Evolutionary conservation across 2,888 invertebrate species (phyloP).

Genomic region (Baronia brevicornis): DNA sequence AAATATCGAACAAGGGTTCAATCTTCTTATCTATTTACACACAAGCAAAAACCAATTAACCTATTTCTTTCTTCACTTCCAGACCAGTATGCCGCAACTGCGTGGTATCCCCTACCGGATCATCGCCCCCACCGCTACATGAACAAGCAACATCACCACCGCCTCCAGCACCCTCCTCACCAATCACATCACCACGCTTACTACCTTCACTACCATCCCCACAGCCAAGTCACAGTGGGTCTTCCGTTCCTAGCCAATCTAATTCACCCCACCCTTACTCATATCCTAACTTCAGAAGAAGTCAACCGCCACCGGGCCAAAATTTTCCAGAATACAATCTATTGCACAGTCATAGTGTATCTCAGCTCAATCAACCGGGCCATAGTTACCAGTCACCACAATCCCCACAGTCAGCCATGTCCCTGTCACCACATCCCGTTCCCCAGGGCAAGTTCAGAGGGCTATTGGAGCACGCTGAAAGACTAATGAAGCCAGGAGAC

Average conservation of each 20-base stretch:
- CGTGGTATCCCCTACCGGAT: slow-evolving; percentile 76
- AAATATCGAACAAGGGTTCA: no score
- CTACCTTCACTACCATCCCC: slow-evolving; percentile 54
- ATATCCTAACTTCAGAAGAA: slow-evolving; percentile 53
- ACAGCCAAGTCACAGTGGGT: slow-evolving; percentile 57
- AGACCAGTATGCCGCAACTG: slow-evolving; percentile 90
- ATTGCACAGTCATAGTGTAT: slow-evolving; percentile 48
- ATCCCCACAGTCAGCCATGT: slow-evolving; percentile 64
- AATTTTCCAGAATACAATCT: slow-evolving; percentile 45
- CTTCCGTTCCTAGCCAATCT: slow-evolving; percentile 53
- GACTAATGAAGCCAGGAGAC: slow-evolving; percentile 79
- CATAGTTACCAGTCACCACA: slow-evolving; percentile 55
- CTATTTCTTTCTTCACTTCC: slow-evolving; percentile 34
- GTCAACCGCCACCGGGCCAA: slow-evolving; percentile 37
- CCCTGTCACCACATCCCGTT: slow-evolving; percentile 61
- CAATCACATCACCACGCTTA: slow-evolving; percentile 46
- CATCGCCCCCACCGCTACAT: slow-evolving; percentile 59
- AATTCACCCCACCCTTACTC: slow-evolving; percentile 62
- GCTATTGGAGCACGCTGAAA: slow-evolving; percentile 68
- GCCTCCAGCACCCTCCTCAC: slow-evolving; percentile 54
- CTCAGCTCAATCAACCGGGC: slow-evolving; percentile 44
- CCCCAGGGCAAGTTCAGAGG: slow-evolving; percentile 62
- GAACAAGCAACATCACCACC: slow-evolving; percentile 54
- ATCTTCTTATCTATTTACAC: no score
- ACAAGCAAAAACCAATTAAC: neutral